Conservation (phyloP, 2,113 vertebrate species). For the Cryptomyrus ogoouensis region DNA sequence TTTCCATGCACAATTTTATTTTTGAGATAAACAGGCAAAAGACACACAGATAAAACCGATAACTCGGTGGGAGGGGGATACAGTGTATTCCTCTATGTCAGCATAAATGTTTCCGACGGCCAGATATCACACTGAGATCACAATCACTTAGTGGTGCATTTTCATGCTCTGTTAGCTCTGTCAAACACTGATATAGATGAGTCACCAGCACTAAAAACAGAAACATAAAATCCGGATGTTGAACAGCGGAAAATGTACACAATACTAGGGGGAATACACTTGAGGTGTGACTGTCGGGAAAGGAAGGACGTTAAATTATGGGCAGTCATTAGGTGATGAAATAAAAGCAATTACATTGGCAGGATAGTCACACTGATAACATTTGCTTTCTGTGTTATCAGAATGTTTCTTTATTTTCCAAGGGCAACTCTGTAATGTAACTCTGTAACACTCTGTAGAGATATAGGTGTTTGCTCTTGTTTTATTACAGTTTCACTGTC, state of each 20-base stretch:
- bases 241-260: not conserved
- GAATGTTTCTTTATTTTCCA: not conserved
- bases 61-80: not conserved
- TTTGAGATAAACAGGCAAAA: not conserved
- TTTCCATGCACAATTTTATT: not conserved
- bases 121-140: not conserved
- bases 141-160: not conserved
- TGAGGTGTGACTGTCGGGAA: not conserved
- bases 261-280: not conserved
- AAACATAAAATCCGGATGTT: not conserved
- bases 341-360: not conserved
- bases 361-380: not conserved
- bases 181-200: not conserved
- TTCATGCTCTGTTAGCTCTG: not conserved
- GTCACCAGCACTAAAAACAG: conserved; percentile 2
- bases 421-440: not conserved
- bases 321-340: not conserved
- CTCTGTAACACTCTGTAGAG: not conserved
- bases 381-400: not conserved
- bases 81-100: not conserved
- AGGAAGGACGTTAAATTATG: not conserved
- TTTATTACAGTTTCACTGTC: not conserved
- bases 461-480: not conserved
- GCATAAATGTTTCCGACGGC: not conserved
- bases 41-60: not conserved